A percentile compares a stretch with the other conserved stretches of the same genome.
Evolutionary conservation across 2,113 vertebrate genomes (phyloP).

Genomic region (Laticauda colubrina): DNA sequence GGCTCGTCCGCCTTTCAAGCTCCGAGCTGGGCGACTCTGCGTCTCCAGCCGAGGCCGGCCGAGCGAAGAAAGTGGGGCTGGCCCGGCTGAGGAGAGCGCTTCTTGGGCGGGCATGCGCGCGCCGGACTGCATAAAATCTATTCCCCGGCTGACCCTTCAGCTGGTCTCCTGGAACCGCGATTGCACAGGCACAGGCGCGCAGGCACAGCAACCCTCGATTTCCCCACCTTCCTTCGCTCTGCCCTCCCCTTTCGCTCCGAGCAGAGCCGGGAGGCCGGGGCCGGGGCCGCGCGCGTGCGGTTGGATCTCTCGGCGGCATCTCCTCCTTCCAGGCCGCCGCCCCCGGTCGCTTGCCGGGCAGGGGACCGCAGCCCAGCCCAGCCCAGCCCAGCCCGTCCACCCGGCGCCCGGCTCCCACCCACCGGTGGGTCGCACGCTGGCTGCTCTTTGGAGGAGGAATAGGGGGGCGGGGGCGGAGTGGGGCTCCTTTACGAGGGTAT

Average conservation of each 20-base stretch:
- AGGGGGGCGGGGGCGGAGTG: accelerated
- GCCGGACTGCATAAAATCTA: not conserved
- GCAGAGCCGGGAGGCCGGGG: not conserved
- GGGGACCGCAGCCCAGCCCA: too few species aligned
- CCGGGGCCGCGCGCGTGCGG: not conserved
- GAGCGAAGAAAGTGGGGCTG: not conserved
- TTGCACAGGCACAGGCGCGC: not conserved
- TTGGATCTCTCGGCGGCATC: accelerated
- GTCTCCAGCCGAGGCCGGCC: not conserved
- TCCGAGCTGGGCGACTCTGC: not conserved
- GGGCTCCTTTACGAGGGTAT: not conserved
- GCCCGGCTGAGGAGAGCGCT: not conserved
- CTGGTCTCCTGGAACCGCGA: not conserved
- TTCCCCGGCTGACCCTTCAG: conserved; percentile 21
- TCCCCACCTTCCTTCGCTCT: conserved; percentile 49
- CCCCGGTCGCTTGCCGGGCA: not conserved
- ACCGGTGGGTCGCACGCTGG: not conserved
- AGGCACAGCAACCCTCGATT: not conserved
- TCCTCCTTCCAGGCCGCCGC: not conserved
- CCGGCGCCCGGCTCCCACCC: not conserved
- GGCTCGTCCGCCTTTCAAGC: not conserved
- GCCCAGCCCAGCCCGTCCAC: too few species aligned
- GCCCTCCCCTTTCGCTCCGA: conserved; percentile 40
- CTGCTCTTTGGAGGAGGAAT: not conserved
- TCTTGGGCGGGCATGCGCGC: not conserved